A percentile compares a stretch with the other conserved stretches of the same genome.
These are phyloP conservation scores for Diarsia rubi DNA, from an alignment of 2,888 invertebrate genomes.

Conservation along the genomic window DNA sequence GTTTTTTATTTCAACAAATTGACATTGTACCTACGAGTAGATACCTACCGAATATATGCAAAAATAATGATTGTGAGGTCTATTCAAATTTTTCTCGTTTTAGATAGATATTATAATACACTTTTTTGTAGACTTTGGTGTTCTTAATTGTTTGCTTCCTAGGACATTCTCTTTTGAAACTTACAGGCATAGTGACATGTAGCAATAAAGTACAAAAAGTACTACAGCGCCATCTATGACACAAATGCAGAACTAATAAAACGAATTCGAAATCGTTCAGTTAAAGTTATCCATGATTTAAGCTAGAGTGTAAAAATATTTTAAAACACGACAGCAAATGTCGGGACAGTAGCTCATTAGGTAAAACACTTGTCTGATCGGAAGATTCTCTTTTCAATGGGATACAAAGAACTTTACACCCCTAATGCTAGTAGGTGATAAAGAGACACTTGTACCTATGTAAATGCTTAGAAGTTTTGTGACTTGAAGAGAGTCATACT, in stretches of 20 bases:
- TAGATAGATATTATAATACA: neutral
- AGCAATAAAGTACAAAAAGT: no score
- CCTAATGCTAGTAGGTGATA: neutral
- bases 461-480: neutral
- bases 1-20: conserved; percentile 41
- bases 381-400: no score
- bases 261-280: no score
- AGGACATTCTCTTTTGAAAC: neutral
- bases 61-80: neutral
- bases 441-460: neutral
- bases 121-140: neutral
- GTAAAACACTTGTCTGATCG: no score
- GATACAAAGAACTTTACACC: no score
- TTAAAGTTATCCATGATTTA: no score
- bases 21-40: neutral
- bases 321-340: no score
- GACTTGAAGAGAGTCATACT: neutral
- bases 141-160: neutral
- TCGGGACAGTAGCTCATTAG: no score
- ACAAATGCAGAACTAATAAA: no score
- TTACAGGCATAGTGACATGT: neutral
- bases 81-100: conserved; percentile 5
- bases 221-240: no score
- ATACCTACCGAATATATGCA: neutral
- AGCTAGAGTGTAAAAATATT: no score